Evolutionary conservation across 2,888 invertebrate genomes (phyloP), one percentile per base, ranked within the genome.

Genomic region (Orthonevra nobilis): DNA sequence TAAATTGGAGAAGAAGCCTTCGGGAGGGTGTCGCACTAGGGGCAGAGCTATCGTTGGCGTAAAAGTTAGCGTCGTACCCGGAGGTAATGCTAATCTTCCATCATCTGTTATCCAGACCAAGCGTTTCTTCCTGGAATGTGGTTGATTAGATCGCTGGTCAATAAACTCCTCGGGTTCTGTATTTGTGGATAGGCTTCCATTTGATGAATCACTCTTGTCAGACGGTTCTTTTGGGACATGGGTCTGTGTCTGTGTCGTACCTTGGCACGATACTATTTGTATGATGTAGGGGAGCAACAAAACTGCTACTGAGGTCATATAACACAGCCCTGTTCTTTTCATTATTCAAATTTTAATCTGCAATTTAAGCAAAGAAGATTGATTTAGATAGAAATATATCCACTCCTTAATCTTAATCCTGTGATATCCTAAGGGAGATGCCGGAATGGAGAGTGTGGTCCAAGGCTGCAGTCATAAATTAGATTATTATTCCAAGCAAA

Each of bases 61-160:
- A 82, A 96, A 93, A 19, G 94, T 91, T 89, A 96, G 90, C 1
- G 93, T 90, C 0, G 96, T 95, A 38, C 95, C 95, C 0, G 96
- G 96, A 1, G 96, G 96, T 82, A 96, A 86, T 0, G 96, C 96
- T 84, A 96, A 88, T 3, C 96, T 90, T 1, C 96, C 95, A 86
- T 96, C 96, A 81, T 94, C 94, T 6, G 96, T 96, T 81, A 96
- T 92, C 96, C 95, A 95, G 38, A 96, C 90, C 83, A 96, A 91
- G 85, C 96, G 92, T 87, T 96, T 96, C 86, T 94, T 94, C 75
- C 96, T 90, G 34, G 94, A 94, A 88, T 95, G 94, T 30, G 91
- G 90, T 82, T 85, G 83, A 34, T 83, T 83, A 63, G 83, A 64
- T 56, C 82, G 61, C 12, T 52, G 64, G 52, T 84, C 84, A 9